phyloP scores from a whole-genome alignment of 2,888 invertebrate species.

The Idaea straminata region DNA sequence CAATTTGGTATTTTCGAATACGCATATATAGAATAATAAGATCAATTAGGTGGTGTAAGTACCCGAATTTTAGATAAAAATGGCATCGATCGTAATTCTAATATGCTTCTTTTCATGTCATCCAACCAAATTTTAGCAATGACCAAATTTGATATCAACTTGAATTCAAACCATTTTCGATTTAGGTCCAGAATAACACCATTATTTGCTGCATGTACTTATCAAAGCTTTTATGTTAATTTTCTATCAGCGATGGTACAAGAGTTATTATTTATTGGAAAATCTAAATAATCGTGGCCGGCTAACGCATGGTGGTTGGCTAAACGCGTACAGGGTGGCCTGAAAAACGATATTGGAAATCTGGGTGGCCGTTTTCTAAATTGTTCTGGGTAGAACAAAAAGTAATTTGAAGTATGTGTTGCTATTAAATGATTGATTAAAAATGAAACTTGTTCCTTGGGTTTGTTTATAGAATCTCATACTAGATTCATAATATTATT shows the following conservation, averaged over 20 bases:
- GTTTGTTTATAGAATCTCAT: too few relatives aligned
- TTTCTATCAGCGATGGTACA: background rate
- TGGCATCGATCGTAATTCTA: too few relatives aligned
- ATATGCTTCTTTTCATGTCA: too few relatives aligned
- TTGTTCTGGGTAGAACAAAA: background rate
- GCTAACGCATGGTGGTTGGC: background rate
- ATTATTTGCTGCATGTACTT: background rate
- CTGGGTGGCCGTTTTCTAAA: background rate
- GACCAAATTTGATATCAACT: background rate
- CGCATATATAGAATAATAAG: too few relatives aligned
- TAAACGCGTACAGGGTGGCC: slow-evolving; percentile 3
- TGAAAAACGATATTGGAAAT: background rate
- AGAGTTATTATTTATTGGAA: background rate
- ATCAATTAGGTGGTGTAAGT: too few relatives aligned
- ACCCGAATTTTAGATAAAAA: too few relatives aligned
- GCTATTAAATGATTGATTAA: background rate
- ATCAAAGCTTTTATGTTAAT: background rate
- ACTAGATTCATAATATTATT: too few relatives aligned
- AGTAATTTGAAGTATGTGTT: background rate
- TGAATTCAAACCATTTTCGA: background rate
- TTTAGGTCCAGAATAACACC: background rate
- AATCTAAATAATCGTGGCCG: background rate
- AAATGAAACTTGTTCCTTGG: too few relatives aligned
- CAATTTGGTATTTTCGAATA: too few relatives aligned
- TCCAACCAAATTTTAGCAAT: too few relatives aligned